Base-by-base conservation (phyloP, 1,140 invertebrate species). In the Drosophila sulfurigaster region DNA sequence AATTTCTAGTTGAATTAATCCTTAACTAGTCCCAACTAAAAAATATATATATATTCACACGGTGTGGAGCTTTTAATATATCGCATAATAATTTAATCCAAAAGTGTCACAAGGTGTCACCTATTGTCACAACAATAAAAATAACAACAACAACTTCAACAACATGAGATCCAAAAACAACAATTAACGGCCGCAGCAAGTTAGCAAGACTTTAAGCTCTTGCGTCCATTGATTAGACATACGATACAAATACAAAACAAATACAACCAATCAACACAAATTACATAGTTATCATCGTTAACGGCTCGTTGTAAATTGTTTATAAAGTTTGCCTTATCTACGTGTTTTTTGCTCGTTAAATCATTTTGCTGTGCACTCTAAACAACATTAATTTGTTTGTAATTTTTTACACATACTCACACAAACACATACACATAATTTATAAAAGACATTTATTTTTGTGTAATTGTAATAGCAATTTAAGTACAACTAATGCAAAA, bases 1-100 rank as follows among this genome's bases (percentile, higher is more conserved):
- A 74, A 83, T 83, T 88, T 66, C 85, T 88, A 89, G 85, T 88
- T 88, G 81, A 88, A 88, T 88, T 85, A 89, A 89, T 74, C 49
- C 71, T 79, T 88, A 73, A 89, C 85, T 89, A 88, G 85, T 85
- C 81, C 78, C 78, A 76, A 83, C 71, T 75, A 85, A 79, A 79
- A 77, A 72, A 48, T 70, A 64, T 51, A 45, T 69, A 49, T 57
- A 41, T 74, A 70, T 82, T 58, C 58, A 71, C 58, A 63, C 49
- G 59, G 62, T 76, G 68, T 69, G 67, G 48, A 88, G 68, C 69
- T 79, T 73, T 54, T 63, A 67, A 78, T 41, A 63, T 65, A 79
- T 59, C 70, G 57, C 60, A 68, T 79, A 72, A 63, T 52, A 49
- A 66, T 51, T 56, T 32, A 72, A 65, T 71, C 30, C 15, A 35